Percentiles rank a stretch among this genome's conserved stretches.
Conservation (phyloP, 2,888 invertebrate genomes). For the Tuberolachnus salignus region DNA sequence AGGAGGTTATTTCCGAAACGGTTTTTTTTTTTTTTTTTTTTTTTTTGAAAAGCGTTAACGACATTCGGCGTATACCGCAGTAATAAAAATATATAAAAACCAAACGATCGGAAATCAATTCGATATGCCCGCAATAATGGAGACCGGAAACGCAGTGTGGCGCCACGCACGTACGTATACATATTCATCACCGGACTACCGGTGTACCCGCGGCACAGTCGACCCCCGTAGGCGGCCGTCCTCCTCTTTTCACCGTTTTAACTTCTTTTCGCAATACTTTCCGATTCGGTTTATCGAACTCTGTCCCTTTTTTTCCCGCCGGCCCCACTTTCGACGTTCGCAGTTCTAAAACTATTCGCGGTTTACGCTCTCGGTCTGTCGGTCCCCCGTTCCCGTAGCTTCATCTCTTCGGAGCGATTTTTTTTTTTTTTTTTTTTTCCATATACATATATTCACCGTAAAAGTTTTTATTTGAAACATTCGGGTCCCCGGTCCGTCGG, state of each 20-base stretch:
- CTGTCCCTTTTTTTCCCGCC: constrained; percentile 11
- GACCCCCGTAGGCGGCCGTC: neutral
- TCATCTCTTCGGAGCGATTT: neutral
- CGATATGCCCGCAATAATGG: constrained; percentile 1
- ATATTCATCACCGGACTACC: constrained; percentile 30
- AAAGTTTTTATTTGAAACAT: constrained; percentile 2
- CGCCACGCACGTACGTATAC: constrained; percentile 36
- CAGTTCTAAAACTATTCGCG: constrained; percentile 33
- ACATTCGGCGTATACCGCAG: neutral
- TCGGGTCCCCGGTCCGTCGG: neutral
- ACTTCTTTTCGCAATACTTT: constrained; percentile 35
- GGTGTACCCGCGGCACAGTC: neutral
- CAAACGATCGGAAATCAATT: constrained; percentile 35
- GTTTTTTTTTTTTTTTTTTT: too few species aligned
- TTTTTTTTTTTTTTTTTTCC: neutral
- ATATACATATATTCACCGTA: neutral
- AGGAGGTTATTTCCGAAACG: neutral
- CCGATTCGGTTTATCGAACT: constrained; percentile 36
- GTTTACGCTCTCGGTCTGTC: neutral
- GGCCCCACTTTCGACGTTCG: neutral
- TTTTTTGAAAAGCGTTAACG: neutral
- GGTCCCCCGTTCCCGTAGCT: neutral
- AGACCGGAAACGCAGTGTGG: constrained; percentile 31
- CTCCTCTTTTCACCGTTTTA: neutral
- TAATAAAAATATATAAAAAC: neutral